phyloP scores from a whole-genome alignment of 2,113 vertebrate species.

The Maccullochella peelii region DNA sequence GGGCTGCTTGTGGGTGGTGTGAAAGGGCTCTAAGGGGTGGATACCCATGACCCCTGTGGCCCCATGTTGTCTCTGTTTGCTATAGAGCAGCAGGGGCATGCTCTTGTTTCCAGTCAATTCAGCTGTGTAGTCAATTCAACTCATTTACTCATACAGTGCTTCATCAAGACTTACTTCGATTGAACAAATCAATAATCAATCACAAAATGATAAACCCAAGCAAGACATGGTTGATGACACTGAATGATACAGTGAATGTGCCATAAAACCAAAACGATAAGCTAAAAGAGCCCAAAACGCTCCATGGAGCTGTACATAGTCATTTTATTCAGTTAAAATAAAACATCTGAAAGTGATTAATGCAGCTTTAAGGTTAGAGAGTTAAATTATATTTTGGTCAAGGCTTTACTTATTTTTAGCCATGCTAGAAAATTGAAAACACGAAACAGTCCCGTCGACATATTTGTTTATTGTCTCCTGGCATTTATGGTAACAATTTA shows the following conservation, averaged over 20 bases:
- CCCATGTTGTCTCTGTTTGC: constrained; percentile 12
- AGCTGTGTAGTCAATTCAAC: not conserved
- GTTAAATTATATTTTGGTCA: too few species aligned
- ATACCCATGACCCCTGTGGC: constrained; percentile 28
- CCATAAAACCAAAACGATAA: not conserved
- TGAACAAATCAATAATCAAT: constrained; percentile 37
- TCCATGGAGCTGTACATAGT: too few species aligned
- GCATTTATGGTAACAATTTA: too few species aligned
- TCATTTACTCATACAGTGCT: not conserved
- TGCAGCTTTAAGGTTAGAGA: not conserved
- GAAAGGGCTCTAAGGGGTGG: constrained; percentile 39
- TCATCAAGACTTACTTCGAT: constrained; percentile 15
- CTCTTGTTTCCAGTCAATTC: constrained; percentile 10
- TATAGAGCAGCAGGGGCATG: constrained; percentile 1
- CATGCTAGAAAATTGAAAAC: too few species aligned
- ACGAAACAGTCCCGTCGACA: too few species aligned
- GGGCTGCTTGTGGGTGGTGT: not conserved
- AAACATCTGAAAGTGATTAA: not conserved
- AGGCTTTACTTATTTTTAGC: too few species aligned
- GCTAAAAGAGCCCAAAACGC: not conserved
- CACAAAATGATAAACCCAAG: not conserved
- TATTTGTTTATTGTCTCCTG: too few species aligned
- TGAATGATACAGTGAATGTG: not conserved
- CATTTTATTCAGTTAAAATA: too few species aligned
- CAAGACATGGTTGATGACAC: not conserved